Conservation (phyloP, 2,113 vertebrate species). For the Corythornis vintsioides region DNA sequence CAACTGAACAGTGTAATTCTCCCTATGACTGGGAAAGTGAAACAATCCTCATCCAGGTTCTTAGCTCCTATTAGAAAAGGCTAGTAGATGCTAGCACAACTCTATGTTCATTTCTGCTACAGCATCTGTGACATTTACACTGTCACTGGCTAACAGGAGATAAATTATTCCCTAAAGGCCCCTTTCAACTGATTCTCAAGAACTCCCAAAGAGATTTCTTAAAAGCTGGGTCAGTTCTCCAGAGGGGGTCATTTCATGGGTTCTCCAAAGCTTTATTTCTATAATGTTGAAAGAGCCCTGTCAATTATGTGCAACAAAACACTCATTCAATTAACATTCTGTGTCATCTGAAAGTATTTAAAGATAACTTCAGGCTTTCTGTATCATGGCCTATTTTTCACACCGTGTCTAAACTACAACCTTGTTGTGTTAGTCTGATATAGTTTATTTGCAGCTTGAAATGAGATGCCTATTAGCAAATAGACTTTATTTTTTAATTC, state of each 20-base stretch:
- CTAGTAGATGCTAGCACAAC: neutral
- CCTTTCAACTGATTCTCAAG: neutral
- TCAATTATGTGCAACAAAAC: constrained; percentile 11
- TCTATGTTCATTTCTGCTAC: constrained; percentile 19
- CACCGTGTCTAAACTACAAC: neutral
- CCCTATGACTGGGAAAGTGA: neutral
- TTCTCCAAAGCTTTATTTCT: neutral
- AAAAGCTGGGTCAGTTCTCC: constrained; percentile 33
- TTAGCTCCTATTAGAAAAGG: neutral
- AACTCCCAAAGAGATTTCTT: neutral
- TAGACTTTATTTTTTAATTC: neutral
- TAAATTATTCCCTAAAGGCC: constrained; percentile 26
- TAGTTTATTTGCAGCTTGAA: neutral
- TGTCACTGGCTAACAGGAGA: constrained; percentile 29
- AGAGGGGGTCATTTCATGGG: neutral
- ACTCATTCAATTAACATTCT: constrained; percentile 5
- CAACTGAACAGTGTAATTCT: neutral
- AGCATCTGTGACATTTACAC: constrained; percentile 22
- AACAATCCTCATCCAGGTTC: neutral
- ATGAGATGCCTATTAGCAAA: neutral
- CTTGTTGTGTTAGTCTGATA: neutral
- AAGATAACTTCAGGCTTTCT: constrained; percentile 17
- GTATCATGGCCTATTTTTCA: neutral
- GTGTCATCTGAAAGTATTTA: constrained; percentile 6
- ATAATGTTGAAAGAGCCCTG: neutral